Base-by-base conservation (phyloP, 2,888 invertebrate genomes). In the Scelioninae gen. 2 region DNA sequence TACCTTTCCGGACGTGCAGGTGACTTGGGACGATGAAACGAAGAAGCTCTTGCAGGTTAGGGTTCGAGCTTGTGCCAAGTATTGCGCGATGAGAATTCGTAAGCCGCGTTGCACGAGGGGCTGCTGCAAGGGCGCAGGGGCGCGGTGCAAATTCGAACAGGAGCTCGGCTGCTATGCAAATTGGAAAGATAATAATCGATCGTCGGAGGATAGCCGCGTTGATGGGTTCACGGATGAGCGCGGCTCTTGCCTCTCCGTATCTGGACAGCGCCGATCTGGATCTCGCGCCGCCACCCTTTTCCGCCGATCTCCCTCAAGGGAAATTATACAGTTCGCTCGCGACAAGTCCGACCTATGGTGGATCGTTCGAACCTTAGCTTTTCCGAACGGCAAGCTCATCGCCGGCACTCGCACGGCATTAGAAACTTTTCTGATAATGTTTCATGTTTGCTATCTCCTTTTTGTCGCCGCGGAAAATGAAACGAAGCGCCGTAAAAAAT, bases 121-220 rank as follows among this genome's bases (percentile, higher is more conserved):
- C 78, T 78, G 74, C 74, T n/a, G 55, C 75, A 67, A 78, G 52
- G 64, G 79, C 5, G 22, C n/a, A 76, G 79, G 76, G 60, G 76
- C 77, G 79, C 75, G 57, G 77, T 79, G 82, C 77, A 81, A 84
- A 83, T 82, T 83, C 80, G 81, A 81, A 81, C 80, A 80, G 79
- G 80, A 79, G 80, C 80, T 79, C 78, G 80, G 82, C 83, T 81
- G 84, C 83, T 81, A 84, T 84, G 85, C 83, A 85, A 85, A 85
- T 85, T 85, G 84, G 84, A 84, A 84, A 84, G 84, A 85, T 85
- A 84, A 85, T 85, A 85, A 85, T 85, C 85, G 85, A 85, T 85
- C 82, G 83, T 81, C 80, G 80, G 83, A 80, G 78, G 80, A 83
- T 80, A 80, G 81, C 79, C 77, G 79, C 78, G 84, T 78, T 83